Evolutionary conservation across 2,888 invertebrate species (phyloP), one percentile per base, ranked within the genome.

Genomic region (Endotricha flammealis): DNA sequence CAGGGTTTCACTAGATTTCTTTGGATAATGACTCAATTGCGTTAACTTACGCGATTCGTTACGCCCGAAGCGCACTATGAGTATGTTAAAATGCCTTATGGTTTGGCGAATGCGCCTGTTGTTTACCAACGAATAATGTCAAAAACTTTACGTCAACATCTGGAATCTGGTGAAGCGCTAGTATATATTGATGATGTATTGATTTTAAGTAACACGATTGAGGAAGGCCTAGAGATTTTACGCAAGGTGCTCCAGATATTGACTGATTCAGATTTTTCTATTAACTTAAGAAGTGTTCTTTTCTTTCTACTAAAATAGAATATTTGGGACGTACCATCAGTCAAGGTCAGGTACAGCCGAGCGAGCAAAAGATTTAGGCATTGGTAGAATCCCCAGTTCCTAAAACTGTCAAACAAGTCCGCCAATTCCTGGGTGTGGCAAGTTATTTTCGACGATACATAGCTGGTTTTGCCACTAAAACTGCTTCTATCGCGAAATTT

Each of bases 71-170:
- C 28, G 7, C 43, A 42, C 17, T 43, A 25, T 24, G 38, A 48
- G 16, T 48, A 45, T 28, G 24, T 41, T n/a, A 43, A 45, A 28
- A 43, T 42, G 42, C 48, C 48, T 2, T 45, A 39, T 27, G 48
- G 39, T 10, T 22, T 48, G 6, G 39, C 41, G 8, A 46, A 43
- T 27, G 38, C 38, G 3, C 36, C 23, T 36, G n/a, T n/a, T n/a
- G n/a, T n/a, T n/a, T n/a, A n/a, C n/a, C n/a, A n/a, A n/a, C n/a
- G n/a, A n/a, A n/a, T 41, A 2, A 46, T 46, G 2, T 29, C 22
- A 9, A 29, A 34, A 14, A 44, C 37, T 1, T 12, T 42, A n/a
- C 28, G 31, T 3, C 13, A 16, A 2, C 28, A 31, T 6, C 42
- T 44, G 14, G 36, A 36, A 3, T 6, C 29, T 1, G 40, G 44